Base-by-base conservation (phyloP, 2,888 invertebrate genomes). In the Spodoptera picta region DNA sequence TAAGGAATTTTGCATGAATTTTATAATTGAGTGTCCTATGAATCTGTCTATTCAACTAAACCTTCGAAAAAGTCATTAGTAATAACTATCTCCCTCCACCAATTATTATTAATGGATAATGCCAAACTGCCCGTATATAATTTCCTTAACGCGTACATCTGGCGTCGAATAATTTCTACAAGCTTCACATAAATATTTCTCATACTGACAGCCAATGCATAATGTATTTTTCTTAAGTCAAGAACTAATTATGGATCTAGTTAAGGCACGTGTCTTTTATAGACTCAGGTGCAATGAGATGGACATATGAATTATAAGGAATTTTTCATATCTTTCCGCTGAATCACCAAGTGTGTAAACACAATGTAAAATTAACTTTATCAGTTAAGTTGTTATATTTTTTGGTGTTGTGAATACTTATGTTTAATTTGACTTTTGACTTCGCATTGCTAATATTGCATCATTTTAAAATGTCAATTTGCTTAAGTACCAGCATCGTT, bases 241-340 rank as follows among this genome's bases (percentile, higher is more conserved):
- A 75, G 47, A 24, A n/a, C 63, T 58, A 54, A 69, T 58, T 58
- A 52, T 51, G 23, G 42, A 46, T 59, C 47, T 49, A 70, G 36
- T 51, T 24, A n/a, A 9, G 36, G 71, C 75, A 70, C 64, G 71
- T 70, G 64, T 55, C 42, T 36, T 36, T 31, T 62, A 58, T 55
- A 44, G 24, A 59, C 44, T 59, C 59, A 75, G 71, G 46, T 70
- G 71, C 55, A 61, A 60, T 24, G 51, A 36, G 14, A 57, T 36
- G 43, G 43, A 55, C 48, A 62, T 43, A 31, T 59, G 52, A 59
- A 63, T 14, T 9, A 24, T 47, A 46, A 31, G 23, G 51, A 59
- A 56, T 53, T 56, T 31, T 45, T 70, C 9, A 50, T 46, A 52
- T 51, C 10, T 44, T 14, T 43, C 6, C 12, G 19, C 44, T 61